Percentiles rank a stretch among this genome's conserved stretches.
phyloP scores from a whole-genome alignment of 2,797 vertebrate species.

The Amphiprion clarkii region DNA sequence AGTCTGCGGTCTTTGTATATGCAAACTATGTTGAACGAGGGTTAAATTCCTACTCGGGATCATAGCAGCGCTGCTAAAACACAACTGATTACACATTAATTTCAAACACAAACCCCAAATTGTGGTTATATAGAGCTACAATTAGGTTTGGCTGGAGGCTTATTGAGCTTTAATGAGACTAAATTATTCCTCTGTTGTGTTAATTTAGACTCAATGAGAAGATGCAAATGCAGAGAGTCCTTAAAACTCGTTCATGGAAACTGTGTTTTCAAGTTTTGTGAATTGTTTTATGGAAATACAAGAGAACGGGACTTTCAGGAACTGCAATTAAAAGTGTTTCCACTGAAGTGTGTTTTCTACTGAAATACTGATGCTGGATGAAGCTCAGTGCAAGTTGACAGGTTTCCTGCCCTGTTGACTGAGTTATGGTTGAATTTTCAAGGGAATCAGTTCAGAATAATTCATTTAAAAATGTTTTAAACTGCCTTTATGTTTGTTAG shows the following conservation, averaged over 20 bases:
- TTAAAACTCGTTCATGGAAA: constrained; percentile 22
- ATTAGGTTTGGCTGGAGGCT: constrained; percentile 42
- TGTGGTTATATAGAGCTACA: constrained; percentile 12
- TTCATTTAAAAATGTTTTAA: too few relatives aligned
- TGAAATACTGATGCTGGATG: constrained; percentile 1
- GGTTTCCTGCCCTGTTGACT: background rate
- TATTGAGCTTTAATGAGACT: constrained; percentile 48
- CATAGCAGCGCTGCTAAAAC: constrained; percentile 1
- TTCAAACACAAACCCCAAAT: constrained; percentile 26
- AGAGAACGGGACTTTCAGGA: constrained; percentile 21
- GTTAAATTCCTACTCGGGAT: background rate
- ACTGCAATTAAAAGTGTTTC: constrained; percentile 30
- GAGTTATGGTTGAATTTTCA: background rate
- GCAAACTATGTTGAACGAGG: too few relatives aligned
- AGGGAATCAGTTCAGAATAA: too few relatives aligned
- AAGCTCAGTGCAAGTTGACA: background rate
- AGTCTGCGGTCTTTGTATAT: too few relatives aligned
- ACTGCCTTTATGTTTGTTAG: too few relatives aligned
- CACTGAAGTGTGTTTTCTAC: background rate
- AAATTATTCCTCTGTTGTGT: constrained; percentile 59
- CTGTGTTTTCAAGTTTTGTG: constrained; percentile 21
- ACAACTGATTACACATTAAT: constrained; percentile 18
- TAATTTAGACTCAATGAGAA: constrained; percentile 45
- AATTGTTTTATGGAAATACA: constrained; percentile 2
- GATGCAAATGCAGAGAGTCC: constrained; percentile 29